Evolutionary conservation across 1,140 invertebrate genomes (phyloP), one percentile per base, ranked within the genome.

Genomic region (Rhynchophorus ferrugineus): DNA sequence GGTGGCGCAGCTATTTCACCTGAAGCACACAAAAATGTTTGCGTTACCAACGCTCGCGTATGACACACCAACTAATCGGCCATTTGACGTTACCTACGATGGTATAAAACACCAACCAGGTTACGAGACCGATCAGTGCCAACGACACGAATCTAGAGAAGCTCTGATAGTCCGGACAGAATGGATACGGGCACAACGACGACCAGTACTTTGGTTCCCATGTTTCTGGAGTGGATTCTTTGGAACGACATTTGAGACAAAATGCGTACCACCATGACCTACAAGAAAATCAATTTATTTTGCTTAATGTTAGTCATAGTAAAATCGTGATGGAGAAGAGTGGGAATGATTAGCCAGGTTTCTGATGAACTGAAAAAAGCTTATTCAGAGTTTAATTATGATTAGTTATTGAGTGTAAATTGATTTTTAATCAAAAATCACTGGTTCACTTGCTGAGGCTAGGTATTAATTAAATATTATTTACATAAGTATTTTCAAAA

Each of bases 161-260:
- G 62, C 84, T 83, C 38, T 85, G 74, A 66, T 85, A 89, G 1
- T 83, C 82, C 3, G 85, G 85, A 62, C 85, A 90, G 62, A 89
- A 79, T 13, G 87, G 87, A 61, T 85, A 85, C 0, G 87, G 87
- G 62, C 84, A 90, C 49, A 85, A 68, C 66, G 76, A 79, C 54
- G 80, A 77, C 85, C 86, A 89, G 45, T 81, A 75, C 0, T 78
- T 69, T 2, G 87, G 87, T 63, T 88, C 83, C 85, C 85, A 89
- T 13, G 85, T 81, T 9, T 83, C 79, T 5, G 76, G 77, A 1
- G 76, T 66, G 57, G 87, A 83, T 21, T 56, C 84, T 60, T 79
- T 76, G 60, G 79, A 77, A 60, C 83, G 78, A 69, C 83, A 85
- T 68, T 82, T 80, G 24, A 77, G 66, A 60, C 83, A 85, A 61